Percentiles rank a stretch among this genome's conserved stretches.
These are phyloP conservation scores for Ligdia adustata DNA, from an alignment of 2,888 invertebrate species.

Conservation along the genomic window DNA sequence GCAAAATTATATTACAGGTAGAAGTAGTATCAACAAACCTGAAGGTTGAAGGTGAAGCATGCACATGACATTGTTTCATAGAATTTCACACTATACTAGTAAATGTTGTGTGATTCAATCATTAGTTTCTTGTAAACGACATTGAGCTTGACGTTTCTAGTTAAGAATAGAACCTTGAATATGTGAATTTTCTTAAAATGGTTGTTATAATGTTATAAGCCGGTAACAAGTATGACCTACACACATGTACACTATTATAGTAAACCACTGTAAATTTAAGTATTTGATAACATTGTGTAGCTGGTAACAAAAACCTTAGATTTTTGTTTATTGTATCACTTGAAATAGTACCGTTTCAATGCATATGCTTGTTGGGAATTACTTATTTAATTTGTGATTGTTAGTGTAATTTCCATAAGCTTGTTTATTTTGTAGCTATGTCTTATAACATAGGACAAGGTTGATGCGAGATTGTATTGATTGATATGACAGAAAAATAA, in stretches of 20 bases:
- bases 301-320: slow-evolving; percentile 42
- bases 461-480: too few relatives aligned
- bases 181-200: slow-evolving; percentile 26
- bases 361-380: too few relatives aligned
- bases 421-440: too few relatives aligned
- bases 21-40: slow-evolving; percentile 26
- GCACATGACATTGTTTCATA: slow-evolving; percentile 41
- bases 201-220: slow-evolving; percentile 4
- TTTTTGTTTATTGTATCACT: slow-evolving; percentile 49
- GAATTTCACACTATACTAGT: slow-evolving; percentile 35
- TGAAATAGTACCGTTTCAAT: too few relatives aligned
- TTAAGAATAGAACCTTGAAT: slow-evolving; percentile 56
- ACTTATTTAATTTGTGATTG: too few relatives aligned
- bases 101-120: slow-evolving; percentile 52
- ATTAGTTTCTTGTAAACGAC: slow-evolving; percentile 52
- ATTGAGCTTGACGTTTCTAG: slow-evolving; percentile 58
- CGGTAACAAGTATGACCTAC: slow-evolving; percentile 20
- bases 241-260: too few relatives aligned
- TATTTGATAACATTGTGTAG: slow-evolving; percentile 24
- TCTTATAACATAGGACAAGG: too few relatives aligned
- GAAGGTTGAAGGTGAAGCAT: slow-evolving; percentile 19
- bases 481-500: too few relatives aligned
- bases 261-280: slow-evolving; percentile 15
- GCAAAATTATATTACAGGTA: neutral
- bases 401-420: too few relatives aligned